These are phyloP conservation scores for Centrocercus urophasianus DNA, from an alignment of 2,113 vertebrate genomes.

Conservation along the genomic window DNA sequence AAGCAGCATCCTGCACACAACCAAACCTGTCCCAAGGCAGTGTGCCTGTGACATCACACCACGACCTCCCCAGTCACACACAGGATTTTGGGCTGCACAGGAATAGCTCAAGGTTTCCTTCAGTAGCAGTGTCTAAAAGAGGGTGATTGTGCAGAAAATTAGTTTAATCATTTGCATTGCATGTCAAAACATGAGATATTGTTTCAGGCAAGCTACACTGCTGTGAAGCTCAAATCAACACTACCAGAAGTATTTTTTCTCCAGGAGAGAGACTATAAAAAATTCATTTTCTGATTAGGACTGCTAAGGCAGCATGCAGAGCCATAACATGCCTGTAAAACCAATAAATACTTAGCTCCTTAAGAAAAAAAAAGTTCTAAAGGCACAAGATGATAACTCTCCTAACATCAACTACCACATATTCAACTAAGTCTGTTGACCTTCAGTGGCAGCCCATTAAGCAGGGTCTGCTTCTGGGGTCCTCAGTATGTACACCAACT, in stretches of 20 bases:
- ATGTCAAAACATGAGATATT: not conserved
- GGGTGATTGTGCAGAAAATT: not conserved
- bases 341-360: not conserved
- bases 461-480: not conserved
- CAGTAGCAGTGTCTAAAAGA: not conserved
- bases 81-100: fast-evolving
- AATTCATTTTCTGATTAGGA: not conserved
- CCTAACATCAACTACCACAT: not conserved
- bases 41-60: not conserved
- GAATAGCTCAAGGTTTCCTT: not conserved
- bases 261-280: not conserved
- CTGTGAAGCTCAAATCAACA: not conserved
- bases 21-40: not conserved
- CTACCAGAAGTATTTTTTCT: not conserved
- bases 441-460: not conserved
- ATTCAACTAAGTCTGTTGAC: not conserved
- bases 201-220: fast-evolving
- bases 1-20: not conserved
- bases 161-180: not conserved
- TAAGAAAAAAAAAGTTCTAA: not conserved
- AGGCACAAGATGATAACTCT: not conserved
- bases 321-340: not conserved
- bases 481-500: not conserved
- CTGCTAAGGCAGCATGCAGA: not conserved
- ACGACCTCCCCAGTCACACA: not conserved